phyloP scores from a whole-genome alignment of 23 tunicate species.

The Trididemnum nubilum region DNA sequence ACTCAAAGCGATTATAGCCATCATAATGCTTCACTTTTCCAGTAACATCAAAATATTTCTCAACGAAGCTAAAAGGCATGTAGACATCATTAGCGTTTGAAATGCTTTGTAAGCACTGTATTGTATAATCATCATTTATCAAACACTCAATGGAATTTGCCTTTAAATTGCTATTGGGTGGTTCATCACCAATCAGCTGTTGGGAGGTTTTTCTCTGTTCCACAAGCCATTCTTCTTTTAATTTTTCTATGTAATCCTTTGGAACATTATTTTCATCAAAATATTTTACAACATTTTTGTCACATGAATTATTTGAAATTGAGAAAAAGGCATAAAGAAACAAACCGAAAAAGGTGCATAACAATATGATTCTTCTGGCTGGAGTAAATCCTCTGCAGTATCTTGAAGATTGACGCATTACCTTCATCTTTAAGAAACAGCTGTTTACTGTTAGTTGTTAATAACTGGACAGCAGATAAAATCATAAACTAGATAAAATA shows the following conservation, averaged over 20 bases:
- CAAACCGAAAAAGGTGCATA: not conserved
- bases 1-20: slow-evolving; percentile 94
- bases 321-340: not conserved
- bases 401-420: not conserved
- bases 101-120: slow-evolving; percentile 53
- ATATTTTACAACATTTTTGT: not conserved
- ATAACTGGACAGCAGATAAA: no score
- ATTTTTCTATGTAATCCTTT: slow-evolving; percentile 5
- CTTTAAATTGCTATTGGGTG: slow-evolving; percentile 42
- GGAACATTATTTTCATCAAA: no score
- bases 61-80: slow-evolving; percentile 79
- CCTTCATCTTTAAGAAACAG: not conserved
- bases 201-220: not conserved
- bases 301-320: not conserved
- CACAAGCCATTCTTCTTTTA: slow-evolving; percentile 39
- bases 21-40: slow-evolving; percentile 91
- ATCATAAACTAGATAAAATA: no score
- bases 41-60: slow-evolving; percentile 83
- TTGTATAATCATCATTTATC: slow-evolving; percentile 69
- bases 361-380: not conserved
- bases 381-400: not conserved
- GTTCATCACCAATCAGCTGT: slow-evolving; percentile 44
- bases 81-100: slow-evolving; percentile 34
- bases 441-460: no score
- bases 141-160: slow-evolving; percentile 45